These are phyloP conservation scores for Sesamia inferens DNA, from an alignment of 2,888 invertebrate genomes.

Conservation along the genomic window DNA sequence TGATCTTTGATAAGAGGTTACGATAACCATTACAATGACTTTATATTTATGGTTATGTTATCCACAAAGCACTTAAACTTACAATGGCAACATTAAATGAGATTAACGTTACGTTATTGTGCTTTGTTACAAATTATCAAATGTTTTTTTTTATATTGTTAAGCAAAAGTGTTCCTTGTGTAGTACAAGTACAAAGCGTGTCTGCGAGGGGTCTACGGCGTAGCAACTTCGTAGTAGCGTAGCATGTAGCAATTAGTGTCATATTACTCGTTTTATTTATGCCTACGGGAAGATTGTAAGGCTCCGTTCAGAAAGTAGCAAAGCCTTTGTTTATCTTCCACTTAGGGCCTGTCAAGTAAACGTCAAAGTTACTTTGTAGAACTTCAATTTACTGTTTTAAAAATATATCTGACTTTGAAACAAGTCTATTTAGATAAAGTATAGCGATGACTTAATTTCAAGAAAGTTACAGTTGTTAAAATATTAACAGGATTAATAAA, in stretches of 20 bases:
- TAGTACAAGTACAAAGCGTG: slow-evolving; percentile 62
- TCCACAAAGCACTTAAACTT: slow-evolving; percentile 34
- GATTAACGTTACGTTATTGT: slow-evolving; percentile 21
- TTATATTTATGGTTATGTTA: slow-evolving; percentile 42
- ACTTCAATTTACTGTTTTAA: slow-evolving; percentile 12
- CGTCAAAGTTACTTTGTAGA: slow-evolving; percentile 50
- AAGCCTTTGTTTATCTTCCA: slow-evolving; percentile 58
- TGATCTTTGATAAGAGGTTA: slow-evolving; percentile 71
- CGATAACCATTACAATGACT: slow-evolving; percentile 58
- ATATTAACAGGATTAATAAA: background rate
- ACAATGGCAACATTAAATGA: slow-evolving; percentile 17
- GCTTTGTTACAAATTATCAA: slow-evolving; percentile 22
- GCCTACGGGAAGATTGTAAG: slow-evolving; percentile 56
- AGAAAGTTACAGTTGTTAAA: slow-evolving; percentile 9
- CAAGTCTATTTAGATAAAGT: background rate
- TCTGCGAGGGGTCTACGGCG: slow-evolving; percentile 70
- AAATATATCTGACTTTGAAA: slow-evolving; percentile 36
- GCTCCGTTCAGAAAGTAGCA: slow-evolving; percentile 47
- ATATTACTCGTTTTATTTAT: slow-evolving; percentile 75
- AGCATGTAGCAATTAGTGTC: slow-evolving; percentile 80
- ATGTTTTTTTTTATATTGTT: slow-evolving; percentile 30
- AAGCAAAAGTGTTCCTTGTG: slow-evolving; percentile 41
- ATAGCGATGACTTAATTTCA: background rate
- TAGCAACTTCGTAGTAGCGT: slow-evolving; percentile 73
- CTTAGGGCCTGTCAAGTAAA: slow-evolving; percentile 43